Conservation (phyloP, 2,888 invertebrate genomes). For the Protodeltote pygarga region DNA sequence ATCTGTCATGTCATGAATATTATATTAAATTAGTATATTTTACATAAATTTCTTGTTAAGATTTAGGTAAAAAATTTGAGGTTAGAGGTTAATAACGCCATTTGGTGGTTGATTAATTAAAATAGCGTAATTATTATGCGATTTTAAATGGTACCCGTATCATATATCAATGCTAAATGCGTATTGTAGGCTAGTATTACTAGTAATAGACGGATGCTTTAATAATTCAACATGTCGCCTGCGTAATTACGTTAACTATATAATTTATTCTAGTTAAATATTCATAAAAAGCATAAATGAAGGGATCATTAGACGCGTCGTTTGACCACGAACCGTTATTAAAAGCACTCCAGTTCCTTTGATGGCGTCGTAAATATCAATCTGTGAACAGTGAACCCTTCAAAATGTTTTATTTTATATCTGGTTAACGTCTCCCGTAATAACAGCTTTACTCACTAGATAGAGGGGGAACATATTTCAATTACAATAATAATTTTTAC, state of each 20-base stretch:
- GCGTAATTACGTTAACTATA: constrained; percentile 50
- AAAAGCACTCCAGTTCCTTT: constrained; percentile 44
- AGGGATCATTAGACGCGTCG: constrained; percentile 33
- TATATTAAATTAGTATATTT: constrained; percentile 18
- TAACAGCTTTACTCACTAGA: constrained; percentile 12
- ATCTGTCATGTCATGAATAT: constrained; percentile 12
- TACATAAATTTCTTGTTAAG: constrained; percentile 21
- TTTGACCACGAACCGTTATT: constrained; percentile 40
- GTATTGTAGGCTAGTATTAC: constrained; percentile 51
- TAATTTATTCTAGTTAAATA: constrained; percentile 46
- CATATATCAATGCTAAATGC: constrained; percentile 34
- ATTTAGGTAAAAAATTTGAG: constrained; percentile 9
- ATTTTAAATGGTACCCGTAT: constrained; percentile 24
- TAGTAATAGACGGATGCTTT: constrained; percentile 51
- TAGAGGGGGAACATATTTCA: background rate
- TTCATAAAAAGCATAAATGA: constrained; percentile 44
- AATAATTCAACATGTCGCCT: constrained; percentile 56
- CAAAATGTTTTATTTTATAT: constrained; percentile 44
- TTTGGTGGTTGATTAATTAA: constrained; percentile 21
- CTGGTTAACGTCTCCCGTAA: constrained; percentile 7
- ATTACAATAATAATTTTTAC: no score
- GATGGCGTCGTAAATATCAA: constrained; percentile 48
- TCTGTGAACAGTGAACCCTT: constrained; percentile 40
- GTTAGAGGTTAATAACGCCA: constrained; percentile 26
- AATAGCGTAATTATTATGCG: constrained; percentile 17